Evolutionary conservation across 2,797 vertebrate species (phyloP).

Genomic region (Acanthornis magna): DNA sequence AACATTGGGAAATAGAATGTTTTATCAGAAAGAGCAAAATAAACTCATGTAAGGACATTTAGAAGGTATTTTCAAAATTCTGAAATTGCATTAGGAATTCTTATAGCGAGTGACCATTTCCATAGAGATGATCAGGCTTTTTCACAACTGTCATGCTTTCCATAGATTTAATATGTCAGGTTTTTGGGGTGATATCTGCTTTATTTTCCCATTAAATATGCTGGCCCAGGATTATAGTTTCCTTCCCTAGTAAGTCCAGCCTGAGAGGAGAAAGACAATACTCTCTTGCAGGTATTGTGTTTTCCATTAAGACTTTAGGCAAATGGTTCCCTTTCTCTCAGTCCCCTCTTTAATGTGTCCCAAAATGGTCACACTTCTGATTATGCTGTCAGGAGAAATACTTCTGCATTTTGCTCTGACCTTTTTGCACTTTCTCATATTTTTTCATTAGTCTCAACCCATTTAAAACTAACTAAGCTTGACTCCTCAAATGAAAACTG

Average conservation of each 20-base stretch:
- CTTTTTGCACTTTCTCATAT: conserved; percentile 28
- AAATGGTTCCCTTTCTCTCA: neutral
- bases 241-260: neutral
- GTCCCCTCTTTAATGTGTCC: neutral
- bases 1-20: neutral
- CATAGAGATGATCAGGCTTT: neutral
- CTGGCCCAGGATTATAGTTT: neutral
- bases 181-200: neutral
- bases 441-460: conserved; percentile 37
- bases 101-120: neutral
- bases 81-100: neutral
- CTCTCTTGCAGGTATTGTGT: neutral
- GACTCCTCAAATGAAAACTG: conserved; percentile 28
- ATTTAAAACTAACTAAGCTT: conserved; percentile 49
- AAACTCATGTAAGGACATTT: neutral
- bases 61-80: neutral
- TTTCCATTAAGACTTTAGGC: neutral
- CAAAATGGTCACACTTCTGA: conserved; percentile 2
- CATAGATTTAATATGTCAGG: neutral
- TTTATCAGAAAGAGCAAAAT: neutral
- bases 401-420: conserved; percentile 15
- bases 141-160: fast-evolving
- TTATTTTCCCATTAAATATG: neutral
- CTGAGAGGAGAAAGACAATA: neutral
- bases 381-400: conserved; percentile 4